Conservation (phyloP, 2,797 vertebrate genomes). For the Monodelphis domestica region DNA sequence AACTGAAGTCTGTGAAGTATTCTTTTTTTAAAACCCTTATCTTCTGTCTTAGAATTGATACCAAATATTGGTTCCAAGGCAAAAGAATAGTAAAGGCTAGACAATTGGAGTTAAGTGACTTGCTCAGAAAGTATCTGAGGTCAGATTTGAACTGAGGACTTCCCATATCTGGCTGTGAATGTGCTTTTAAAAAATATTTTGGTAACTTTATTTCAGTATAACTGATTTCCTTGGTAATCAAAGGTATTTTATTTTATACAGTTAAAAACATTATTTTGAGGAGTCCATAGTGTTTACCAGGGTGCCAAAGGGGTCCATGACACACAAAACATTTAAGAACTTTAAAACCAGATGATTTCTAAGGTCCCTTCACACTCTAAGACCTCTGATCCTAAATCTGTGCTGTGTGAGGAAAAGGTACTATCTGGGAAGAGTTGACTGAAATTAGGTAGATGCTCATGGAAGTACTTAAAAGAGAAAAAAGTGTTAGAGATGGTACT, state of each 20-base stretch:
- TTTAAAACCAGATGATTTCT: neutral
- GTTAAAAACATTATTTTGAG: neutral
- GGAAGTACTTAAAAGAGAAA: neutral
- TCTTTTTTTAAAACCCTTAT: too few species aligned
- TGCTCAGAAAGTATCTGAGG: too few species aligned
- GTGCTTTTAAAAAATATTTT: neutral
- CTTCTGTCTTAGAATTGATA: too few species aligned
- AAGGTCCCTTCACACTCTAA: neutral
- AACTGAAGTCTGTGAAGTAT: neutral
- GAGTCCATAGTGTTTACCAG: neutral
- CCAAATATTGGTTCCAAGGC: too few species aligned
- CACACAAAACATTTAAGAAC: neutral
- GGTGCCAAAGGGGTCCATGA: neutral
- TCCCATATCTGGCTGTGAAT: too few species aligned
- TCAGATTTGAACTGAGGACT: too few species aligned
- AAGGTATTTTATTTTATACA: neutral
- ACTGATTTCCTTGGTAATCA: neutral
- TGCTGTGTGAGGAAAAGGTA: neutral
- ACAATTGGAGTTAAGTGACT: too few species aligned
- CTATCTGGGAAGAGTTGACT: neutral
- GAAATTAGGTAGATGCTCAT: neutral
- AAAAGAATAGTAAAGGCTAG: too few species aligned
- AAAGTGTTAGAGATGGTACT: neutral
- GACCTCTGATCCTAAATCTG: neutral
- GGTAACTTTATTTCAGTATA: neutral